phyloP scores from a whole-genome alignment of 2,888 invertebrate genomes.

The Sphaerolaimus hirsutus region DNA sequence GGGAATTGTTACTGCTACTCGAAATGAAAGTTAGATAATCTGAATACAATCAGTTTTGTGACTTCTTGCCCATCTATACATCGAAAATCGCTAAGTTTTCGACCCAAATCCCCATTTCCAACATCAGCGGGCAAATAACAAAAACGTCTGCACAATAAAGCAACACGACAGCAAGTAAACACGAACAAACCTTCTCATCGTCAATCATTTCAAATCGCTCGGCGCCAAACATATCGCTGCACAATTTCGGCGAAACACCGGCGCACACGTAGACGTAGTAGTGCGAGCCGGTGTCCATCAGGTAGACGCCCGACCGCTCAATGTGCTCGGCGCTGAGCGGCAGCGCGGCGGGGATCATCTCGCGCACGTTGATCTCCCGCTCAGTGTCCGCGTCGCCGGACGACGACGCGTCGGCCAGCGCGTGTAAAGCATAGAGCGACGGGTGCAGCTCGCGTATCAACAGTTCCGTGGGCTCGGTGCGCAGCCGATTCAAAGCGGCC shows the following conservation, averaged over 20 bases:
- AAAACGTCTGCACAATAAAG: no score
- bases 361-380: background rate
- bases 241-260: conserved; percentile 46
- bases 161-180: no score
- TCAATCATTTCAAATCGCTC: conserved; percentile 45
- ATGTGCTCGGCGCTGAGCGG: conserved; percentile 54
- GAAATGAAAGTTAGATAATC: no score
- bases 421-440: conserved; percentile 62
- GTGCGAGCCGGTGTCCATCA: conserved; percentile 60
- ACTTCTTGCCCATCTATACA: no score
- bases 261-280: conserved; percentile 62
- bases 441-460: conserved; percentile 69
- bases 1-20: no score
- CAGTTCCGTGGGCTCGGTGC: conserved; percentile 52
- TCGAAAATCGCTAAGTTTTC: no score
- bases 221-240: conserved; percentile 53
- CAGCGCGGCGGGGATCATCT: conserved; percentile 42
- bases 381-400: background rate
- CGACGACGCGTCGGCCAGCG: conserved; percentile 5
- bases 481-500: conserved; percentile 73
- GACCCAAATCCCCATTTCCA: no score
- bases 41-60: no score
- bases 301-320: conserved; percentile 56
- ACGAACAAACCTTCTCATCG: conserved; percentile 37
- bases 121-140: no score